Evolutionary conservation across 2,113 vertebrate species (phyloP).

Genomic region (Rhinolophus ferrumequinum): DNA sequence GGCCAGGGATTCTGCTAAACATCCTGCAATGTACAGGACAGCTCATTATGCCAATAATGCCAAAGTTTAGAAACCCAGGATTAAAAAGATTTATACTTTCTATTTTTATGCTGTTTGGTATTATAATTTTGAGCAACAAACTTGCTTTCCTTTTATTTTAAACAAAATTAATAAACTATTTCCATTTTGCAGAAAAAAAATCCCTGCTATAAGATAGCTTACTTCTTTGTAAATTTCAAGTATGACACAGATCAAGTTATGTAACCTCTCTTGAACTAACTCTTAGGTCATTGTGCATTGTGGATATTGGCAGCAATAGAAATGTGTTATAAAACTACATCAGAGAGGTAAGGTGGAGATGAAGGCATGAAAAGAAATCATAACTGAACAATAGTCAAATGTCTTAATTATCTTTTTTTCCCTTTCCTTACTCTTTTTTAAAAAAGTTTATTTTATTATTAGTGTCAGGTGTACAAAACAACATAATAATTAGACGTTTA

Average conservation of each 20-base stretch:
- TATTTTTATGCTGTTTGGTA: not conserved
- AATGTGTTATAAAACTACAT: not conserved
- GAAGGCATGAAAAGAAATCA: not conserved
- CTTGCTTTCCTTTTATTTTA: conserved; percentile 6
- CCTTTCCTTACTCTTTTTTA: too few species aligned
- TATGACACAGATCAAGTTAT: not conserved
- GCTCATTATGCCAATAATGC: not conserved
- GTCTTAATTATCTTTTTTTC: not conserved
- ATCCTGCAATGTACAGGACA: not conserved
- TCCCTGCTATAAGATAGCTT: not conserved
- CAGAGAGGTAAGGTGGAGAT: not conserved
- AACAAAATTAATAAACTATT: not conserved
- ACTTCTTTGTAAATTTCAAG: conserved; percentile 8
- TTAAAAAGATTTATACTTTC: not conserved
- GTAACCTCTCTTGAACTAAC: not conserved
- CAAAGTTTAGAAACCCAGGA: not conserved
- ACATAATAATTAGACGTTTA: too few species aligned
- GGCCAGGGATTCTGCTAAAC: not conserved
- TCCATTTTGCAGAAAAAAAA: not conserved
- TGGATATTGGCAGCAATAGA: not conserved
- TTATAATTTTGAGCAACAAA: not conserved
- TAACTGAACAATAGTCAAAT: not conserved
- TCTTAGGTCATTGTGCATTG: not conserved
- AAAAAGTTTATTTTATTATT: too few species aligned
- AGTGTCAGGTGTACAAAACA: too few species aligned